Evolutionary conservation across 2,888 invertebrate genomes (phyloP).

Genomic region (Meiosimyza platycephala): DNA sequence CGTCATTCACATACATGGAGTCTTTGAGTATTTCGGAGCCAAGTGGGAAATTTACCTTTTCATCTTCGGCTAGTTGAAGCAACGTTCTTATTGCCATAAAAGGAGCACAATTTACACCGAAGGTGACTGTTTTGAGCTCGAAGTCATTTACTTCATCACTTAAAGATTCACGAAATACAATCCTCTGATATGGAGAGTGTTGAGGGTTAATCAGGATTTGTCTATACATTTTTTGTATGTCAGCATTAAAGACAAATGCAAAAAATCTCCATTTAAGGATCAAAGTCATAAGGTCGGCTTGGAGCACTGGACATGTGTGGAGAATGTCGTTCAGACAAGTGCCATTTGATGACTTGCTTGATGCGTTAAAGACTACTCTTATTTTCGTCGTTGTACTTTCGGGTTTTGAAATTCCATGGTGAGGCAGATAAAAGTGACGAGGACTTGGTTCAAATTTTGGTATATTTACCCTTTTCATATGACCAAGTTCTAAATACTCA

Average conservation of each 20-base stretch:
- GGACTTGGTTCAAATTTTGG: too few species aligned
- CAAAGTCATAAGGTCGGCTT: not conserved
- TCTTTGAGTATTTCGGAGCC: not conserved
- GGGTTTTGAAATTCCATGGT: not conserved
- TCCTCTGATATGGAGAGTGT: not conserved
- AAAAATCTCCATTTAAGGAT: conserved; percentile 22
- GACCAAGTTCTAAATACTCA: too few species aligned
- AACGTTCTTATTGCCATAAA: conserved; percentile 17
- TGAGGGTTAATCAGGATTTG: conserved; percentile 5
- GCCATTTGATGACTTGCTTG: not conserved
- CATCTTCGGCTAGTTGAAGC: conserved; percentile 18
- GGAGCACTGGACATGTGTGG: not conserved
- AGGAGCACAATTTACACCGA: too few species aligned
- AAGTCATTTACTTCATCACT: not conserved
- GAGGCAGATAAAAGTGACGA: not conserved
- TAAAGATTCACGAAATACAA: not conserved
- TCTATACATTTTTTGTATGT: not conserved
- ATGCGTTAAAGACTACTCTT: not conserved
- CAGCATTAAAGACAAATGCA: conserved; percentile 1
- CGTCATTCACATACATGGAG: not conserved
- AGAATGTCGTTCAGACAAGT: not conserved
- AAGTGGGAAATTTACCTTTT: not conserved
- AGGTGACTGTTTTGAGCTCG: too few species aligned
- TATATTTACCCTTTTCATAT: too few species aligned
- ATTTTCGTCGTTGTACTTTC: not conserved